Evolutionary conservation across 2,797 vertebrate species (phyloP).

Genomic region (Furcifer pardalis): DNA sequence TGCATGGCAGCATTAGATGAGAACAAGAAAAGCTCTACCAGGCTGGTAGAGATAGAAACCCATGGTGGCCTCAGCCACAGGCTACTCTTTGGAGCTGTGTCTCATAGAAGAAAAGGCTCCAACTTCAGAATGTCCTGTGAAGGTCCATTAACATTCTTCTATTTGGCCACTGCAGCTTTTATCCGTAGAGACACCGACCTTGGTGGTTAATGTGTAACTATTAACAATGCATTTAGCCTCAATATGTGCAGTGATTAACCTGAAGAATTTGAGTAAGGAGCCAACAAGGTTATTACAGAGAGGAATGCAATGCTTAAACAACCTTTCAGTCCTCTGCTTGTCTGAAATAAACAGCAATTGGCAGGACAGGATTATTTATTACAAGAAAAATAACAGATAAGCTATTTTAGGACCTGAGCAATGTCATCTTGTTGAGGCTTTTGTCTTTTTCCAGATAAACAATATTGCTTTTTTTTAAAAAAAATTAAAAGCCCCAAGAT

Average conservation of each 20-base stretch:
- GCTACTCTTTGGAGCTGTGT: not conserved
- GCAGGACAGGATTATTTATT: not conserved
- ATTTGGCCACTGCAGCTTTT: not conserved
- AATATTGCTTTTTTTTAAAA: not conserved
- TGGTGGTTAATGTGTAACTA: slow-evolving; percentile 52
- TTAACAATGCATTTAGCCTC: slow-evolving; percentile 44
- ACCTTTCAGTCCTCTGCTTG: not conserved
- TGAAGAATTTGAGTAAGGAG: slow-evolving; percentile 27
- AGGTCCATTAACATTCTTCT: slow-evolving; percentile 37
- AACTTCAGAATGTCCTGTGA: slow-evolving; percentile 24
- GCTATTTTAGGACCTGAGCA: not conserved
- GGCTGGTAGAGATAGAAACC: not conserved
- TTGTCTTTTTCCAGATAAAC: not conserved
- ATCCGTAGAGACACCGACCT: not conserved
- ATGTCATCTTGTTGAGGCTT: not conserved
- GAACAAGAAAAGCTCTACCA: slow-evolving; percentile 4
- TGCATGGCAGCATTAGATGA: not conserved
- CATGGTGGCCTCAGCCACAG: not conserved
- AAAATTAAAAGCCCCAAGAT: not conserved
- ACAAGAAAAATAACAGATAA: slow-evolving; percentile 5
- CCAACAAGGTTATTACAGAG: slow-evolving; percentile 31
- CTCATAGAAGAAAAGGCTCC: slow-evolving; percentile 21
- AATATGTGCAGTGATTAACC: slow-evolving; percentile 33
- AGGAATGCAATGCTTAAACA: slow-evolving; percentile 31
- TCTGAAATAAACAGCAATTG: slow-evolving; percentile 13